Base-by-base conservation (phyloP, 2,113 vertebrate species). In the Origma solitaria region DNA sequence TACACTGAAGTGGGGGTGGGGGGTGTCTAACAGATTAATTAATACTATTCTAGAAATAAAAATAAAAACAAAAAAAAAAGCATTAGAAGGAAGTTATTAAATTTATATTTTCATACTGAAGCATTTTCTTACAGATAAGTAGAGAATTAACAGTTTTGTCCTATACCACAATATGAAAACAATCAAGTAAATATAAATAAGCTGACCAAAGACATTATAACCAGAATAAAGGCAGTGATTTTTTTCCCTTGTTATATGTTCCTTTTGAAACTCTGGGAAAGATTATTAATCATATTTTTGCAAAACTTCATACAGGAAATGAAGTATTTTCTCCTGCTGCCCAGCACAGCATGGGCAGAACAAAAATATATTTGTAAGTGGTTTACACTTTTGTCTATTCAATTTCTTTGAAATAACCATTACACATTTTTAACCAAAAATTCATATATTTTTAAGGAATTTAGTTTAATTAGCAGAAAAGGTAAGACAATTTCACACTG, bases 381-480 rank as follows among this genome's bases (percentile, higher is more conserved):
- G 16, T 35, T 53, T 71, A 37, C 38, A 76, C 4, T 44, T 92
- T 38, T 38, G 14, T 58, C 44, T 24, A 5, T 27, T 78, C 70
- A 15, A 53, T 37, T 40, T 61, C 7, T 87, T 62, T 58, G 6
- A 84, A 78, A 75, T 18, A 50, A 19, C n/a, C 3, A 66, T 33
- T 25, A 3, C 3, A 35, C 17, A 23, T 33, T 88, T 49, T 64
- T n/a, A 31, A 68, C 13, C 4, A 31, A 73, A 62, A 73, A 25
- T 4, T 0, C 40, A 2, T 19, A 15, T 9, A 8, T 30, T 51
- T 38, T 68, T 45, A 12, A 60, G 38, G 12, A 65, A 18, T 47
- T 9, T 11, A 7, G 57, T 50, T 72, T 44, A 42, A 73, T 44
- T 95, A 96, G 79, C 90, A 95, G 88, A 95, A 93, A 94, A 95